Base-by-base conservation (phyloP, 2,113 vertebrate genomes). In the Mixornis gularis region DNA sequence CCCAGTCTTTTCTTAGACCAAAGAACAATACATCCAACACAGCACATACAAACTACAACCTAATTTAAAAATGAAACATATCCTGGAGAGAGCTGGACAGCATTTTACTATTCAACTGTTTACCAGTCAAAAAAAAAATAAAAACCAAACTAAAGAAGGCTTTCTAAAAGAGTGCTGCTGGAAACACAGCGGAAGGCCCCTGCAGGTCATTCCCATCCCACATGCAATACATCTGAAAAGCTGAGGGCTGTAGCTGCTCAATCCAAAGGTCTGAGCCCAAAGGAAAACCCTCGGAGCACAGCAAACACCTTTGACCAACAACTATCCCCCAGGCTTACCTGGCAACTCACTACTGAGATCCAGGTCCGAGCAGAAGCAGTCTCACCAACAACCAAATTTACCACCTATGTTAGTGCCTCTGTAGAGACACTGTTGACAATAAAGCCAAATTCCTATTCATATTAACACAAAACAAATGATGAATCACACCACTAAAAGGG, bases 211-310 rank as follows among this genome's bases (percentile, higher is more conserved):
- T 68, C 27, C n/a, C 55, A 62, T 3, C 26, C 32, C 2, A 7
- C 0, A 0, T 46, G 56, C 19, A 40, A 9, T 12, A 25, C 13
- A 41, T 36, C 43, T 46, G 46, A 55, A 51, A 66, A 56, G 6
- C 32, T 41, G 32, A 87, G 25, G 17, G 58, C 22, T 85, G 22
- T 36, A 59, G 34, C 43, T 63, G 34, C 52, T 64, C 48, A 59
- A 15, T 34, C 27, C 1, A 2, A 26, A 74, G 30, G 29, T 25
- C 36, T 60, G n/a, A 90, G 43, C 17, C 43, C 58, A 17, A 6
- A 36, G 40, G 6, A 48, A 48, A 66, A 52, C 4, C 8, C 27
- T 52, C 13, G 13, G 52, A 72, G 59, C 26, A 55, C 20, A 58
- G 76, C 17, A 20, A 51, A 40, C 26, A 20, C 26, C 29, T 58